Evolutionary conservation across 2,113 vertebrate genomes (phyloP), one percentile per base, ranked within the genome.

Genomic region (Gambusia holbrooki): DNA sequence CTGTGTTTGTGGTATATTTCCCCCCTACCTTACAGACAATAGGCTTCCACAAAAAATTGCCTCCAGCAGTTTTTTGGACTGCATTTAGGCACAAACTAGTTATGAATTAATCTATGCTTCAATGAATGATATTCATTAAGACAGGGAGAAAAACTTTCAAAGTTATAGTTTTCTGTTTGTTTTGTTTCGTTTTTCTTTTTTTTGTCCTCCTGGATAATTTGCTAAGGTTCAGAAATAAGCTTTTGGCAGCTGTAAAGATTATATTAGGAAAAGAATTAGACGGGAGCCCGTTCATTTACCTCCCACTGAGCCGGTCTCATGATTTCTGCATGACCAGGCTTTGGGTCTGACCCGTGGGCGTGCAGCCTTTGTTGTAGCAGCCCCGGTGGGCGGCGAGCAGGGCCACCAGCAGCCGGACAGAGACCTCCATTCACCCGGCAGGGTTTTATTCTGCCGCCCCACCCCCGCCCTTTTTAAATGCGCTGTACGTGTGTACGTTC

Each of bases 241-340:
- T 89, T 90, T 89, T 77, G 17, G 83, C 79, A 61, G 74, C 68
- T 79, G 62, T 72, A 64, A 51, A 83, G 90, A 86, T 93, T 90
- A 83, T 30, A 75, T 65, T 15, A 80, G 74, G 74, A 84, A 69
- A 63, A 84, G 82, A 87, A 86, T 91, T 89, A 89, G 25, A 19
- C 71, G 75, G 75, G 51, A 75, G 66, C 74, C 77, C n/a, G 32
- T 84, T 83, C 89, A 86, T 91, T 88, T 77, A 67, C 87, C 88
- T 77, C 92, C 92, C 88, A 93, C 92, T 92, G 84, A 91, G 88
- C 84, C 69, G 88, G 88, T 93, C 92, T 87, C 73, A 92, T 93
- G 92, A 90, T 90, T 82, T 79, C 82, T 90, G 88, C 92, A 66
- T 93, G 92, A 93, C 83, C 89, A 8, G 79, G 82, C 90, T 93